Base-by-base conservation (phyloP, 2,113 vertebrate genomes). In the Gnathonemus echidnorhynchus region DNA sequence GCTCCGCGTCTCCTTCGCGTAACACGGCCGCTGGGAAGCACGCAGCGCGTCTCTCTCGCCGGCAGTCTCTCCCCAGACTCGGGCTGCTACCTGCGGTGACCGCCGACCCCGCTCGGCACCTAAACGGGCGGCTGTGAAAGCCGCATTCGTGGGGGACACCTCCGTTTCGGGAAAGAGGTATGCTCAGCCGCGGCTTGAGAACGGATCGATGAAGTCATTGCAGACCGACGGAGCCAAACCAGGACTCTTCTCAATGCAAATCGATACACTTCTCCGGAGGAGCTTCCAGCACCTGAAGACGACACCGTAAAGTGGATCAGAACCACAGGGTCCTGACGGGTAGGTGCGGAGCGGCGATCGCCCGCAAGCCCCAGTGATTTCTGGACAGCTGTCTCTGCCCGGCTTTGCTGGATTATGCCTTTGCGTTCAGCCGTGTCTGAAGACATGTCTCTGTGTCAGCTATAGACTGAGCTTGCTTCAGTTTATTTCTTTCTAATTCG, bases 161-260 rank as follows among this genome's bases (percentile, higher is more conserved):
- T 39, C n/a, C 45, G 39, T 49, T 90, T 35, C 42, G 17, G 9
- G 45, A 66, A 70, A 70, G 70, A 46, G 87, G 48, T 88, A 31
- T 45, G 48, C 35, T 90, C 35, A 50, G 45, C 24, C 17, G 42
- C 21, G 42, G 42, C 19, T 53, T 24, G 53, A 17, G 58, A 58
- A 88, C 27, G 85, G 31, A 39, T 87, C 49, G 85, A 88, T 88
- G 89, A 56, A 88, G 85, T 88, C 89, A 90, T 87, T 85, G 56
- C 84, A 15, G 46, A 58, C 85, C 58, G 42, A 31, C 45, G 27
- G 66, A 89, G 48, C 62, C 27, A 24, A 50, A 62, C n/a, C 83
- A 17, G 45, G 39, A 53, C 70, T 77, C 46, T 35, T 3, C 27
- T 62, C 35, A 35, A 6, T 86, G 56, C 56, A 48, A 86, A 66